Evolutionary conservation across 2,888 invertebrate species (phyloP).

Genomic region (Monoplex corrugatus): DNA sequence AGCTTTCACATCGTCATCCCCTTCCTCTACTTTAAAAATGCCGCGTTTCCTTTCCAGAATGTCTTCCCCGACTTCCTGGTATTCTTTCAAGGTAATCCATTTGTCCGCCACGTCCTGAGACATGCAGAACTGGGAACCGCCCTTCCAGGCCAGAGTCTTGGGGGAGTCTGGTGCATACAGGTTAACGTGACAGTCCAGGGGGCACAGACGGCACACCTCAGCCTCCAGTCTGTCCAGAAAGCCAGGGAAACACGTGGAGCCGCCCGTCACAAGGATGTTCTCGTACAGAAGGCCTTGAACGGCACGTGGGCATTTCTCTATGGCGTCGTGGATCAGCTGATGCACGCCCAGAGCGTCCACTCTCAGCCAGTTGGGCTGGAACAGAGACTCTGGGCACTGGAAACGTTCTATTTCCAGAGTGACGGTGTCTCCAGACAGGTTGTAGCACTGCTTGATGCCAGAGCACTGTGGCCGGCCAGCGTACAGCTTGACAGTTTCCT

Average conservation of each 20-base stretch:
- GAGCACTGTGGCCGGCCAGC: slow-evolving; percentile 13
- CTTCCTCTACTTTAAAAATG: background rate
- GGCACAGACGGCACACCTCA: background rate
- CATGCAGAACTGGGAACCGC: slow-evolving; percentile 9
- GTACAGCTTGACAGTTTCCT: background rate
- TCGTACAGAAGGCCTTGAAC: slow-evolving; percentile 13
- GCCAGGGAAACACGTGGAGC: slow-evolving; percentile 45
- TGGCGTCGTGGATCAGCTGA: slow-evolving; percentile 27
- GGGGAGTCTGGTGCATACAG: background rate
- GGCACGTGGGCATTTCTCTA: slow-evolving; percentile 4
- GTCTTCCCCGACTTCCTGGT: background rate
- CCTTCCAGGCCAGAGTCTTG: slow-evolving; percentile 35
- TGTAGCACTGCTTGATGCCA: slow-evolving; percentile 3
- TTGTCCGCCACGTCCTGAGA: background rate
- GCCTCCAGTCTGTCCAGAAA: slow-evolving; percentile 10
- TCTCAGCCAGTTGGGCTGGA: slow-evolving; percentile 40
- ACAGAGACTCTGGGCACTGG: slow-evolving; percentile 42
- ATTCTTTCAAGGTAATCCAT: slow-evolving; percentile 22
- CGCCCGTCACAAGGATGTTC: slow-evolving; percentile 42
- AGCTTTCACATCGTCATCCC: background rate
- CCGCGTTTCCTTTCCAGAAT: slow-evolving; percentile 22
- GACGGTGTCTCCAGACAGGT: background rate
- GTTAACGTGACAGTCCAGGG: background rate
- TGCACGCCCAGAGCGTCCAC: slow-evolving; percentile 45
- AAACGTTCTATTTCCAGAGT: slow-evolving; percentile 18